Conservation (phyloP, 2,797 vertebrate genomes). For the Pristis pectinata region DNA sequence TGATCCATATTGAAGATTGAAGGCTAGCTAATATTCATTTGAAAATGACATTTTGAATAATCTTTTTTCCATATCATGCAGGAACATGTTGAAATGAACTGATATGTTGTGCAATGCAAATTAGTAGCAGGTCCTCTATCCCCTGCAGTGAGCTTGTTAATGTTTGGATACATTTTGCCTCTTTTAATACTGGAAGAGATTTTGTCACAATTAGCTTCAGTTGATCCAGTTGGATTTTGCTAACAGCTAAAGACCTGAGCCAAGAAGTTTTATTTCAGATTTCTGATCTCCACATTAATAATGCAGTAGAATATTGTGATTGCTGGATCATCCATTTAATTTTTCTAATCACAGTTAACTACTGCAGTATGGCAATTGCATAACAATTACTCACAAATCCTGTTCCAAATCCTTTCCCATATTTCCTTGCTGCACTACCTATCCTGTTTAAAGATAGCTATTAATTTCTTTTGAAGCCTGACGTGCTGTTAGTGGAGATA, state of each 20-base stretch:
- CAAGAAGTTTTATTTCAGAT: background rate
- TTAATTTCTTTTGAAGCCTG: background rate
- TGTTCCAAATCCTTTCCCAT: no score
- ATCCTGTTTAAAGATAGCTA: background rate
- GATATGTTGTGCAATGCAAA: no score
- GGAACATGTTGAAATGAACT: background rate
- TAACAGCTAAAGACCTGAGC: background rate
- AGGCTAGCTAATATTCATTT: background rate
- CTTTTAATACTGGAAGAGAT: background rate
- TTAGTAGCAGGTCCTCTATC: background rate
- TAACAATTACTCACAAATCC: background rate
- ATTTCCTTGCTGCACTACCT: background rate
- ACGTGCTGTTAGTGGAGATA: background rate
- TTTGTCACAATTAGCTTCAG: background rate
- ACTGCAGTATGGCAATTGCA: background rate
- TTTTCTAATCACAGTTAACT: background rate
- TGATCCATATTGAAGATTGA: background rate
- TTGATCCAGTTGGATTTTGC: background rate
- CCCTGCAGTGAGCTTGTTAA: background rate
- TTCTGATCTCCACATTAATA: background rate
- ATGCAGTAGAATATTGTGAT: background rate
- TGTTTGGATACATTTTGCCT: background rate
- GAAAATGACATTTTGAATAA: background rate
- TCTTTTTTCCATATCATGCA: background rate
- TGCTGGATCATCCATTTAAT: background rate